These are phyloP conservation scores for Hydrochoerus hydrochaeris DNA, from an alignment of 2,113 vertebrate genomes.

Conservation along the genomic window DNA sequence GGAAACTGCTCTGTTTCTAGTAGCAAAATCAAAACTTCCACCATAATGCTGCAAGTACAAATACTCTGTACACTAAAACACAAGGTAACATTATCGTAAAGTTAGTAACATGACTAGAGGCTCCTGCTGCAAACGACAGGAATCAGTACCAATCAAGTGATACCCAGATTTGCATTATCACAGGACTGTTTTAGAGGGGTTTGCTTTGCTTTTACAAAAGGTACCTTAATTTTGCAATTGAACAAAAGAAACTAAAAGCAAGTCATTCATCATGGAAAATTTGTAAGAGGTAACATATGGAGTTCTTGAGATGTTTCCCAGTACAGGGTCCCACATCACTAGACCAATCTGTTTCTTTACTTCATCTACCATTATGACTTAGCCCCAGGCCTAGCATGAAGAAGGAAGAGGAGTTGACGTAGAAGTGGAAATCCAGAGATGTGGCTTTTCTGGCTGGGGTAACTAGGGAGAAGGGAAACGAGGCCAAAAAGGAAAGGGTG, in stretches of 20 bases:
- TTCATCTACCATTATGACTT: constrained; percentile 16
- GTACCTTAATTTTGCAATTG: neutral
- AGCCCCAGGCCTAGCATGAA: neutral
- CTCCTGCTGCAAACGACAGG: neutral
- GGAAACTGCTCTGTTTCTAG: neutral
- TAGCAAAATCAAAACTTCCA: neutral
- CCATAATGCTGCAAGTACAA: neutral
- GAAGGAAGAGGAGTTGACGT: neutral
- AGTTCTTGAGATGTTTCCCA: constrained; percentile 52
- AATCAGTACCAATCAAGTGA: neutral
- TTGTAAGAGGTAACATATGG: constrained; percentile 4
- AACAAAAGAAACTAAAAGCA: neutral
- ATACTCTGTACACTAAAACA: neutral
- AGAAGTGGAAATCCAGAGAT: neutral
- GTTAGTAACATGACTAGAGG: neutral
- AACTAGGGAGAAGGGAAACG: neutral
- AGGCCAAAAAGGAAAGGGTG: neutral
- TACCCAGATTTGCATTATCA: neutral
- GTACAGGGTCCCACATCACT: neutral
- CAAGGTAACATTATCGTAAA: neutral
- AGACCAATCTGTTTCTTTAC: constrained; percentile 22
- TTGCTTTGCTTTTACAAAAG: neutral
- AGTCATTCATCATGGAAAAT: neutral
- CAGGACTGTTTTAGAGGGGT: neutral
- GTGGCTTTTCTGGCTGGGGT: neutral